Conservation (phyloP, 2,888 invertebrate genomes). For the Trissonchulus sp. region DNA sequence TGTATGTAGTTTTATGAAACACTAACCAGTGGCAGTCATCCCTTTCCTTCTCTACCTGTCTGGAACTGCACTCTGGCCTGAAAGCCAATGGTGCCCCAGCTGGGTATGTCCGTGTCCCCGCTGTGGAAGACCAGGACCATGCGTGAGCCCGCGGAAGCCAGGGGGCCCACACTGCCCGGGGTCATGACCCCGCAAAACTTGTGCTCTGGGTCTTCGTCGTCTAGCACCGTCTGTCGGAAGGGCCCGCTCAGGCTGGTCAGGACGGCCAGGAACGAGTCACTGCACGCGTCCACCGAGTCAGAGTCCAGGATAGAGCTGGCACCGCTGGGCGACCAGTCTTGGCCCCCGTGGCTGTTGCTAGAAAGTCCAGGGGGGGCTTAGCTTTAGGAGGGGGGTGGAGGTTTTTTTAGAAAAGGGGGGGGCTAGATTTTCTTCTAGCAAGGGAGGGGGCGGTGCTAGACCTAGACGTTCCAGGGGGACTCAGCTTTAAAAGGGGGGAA, state of each 20-base stretch:
- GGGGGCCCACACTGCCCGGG: background rate
- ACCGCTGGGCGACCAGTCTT: too few species aligned
- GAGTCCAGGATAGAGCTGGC: too few species aligned
- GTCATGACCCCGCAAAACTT: constrained; percentile 39
- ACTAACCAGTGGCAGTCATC: too few species aligned
- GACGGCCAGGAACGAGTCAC: background rate
- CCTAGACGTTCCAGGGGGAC: too few species aligned
- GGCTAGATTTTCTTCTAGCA: too few species aligned
- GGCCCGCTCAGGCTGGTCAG: background rate
- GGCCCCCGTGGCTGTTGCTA: too few species aligned
- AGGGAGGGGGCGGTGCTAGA: too few species aligned
- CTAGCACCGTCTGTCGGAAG: background rate
- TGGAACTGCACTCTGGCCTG: constrained; percentile 54
- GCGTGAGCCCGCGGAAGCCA: background rate
- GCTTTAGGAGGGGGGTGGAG: too few species aligned
- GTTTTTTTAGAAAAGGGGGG: too few species aligned
- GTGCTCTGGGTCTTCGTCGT: constrained; percentile 37
- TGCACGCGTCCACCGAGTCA: constrained; percentile 6
- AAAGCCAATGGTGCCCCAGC: constrained; percentile 47
- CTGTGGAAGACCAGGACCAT: constrained; percentile 49
- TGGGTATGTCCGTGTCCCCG: constrained; percentile 42
- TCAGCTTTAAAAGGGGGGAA: too few species aligned
- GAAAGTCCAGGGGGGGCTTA: too few species aligned
- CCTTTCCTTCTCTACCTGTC: constrained; percentile 54
- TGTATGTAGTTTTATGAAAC: too few species aligned